Percentiles rank a stretch among this genome's conserved stretches.
These are phyloP conservation scores for Venustoraphidia nigricollis DNA, from an alignment of 2,888 invertebrate species.

Conservation along the genomic window DNA sequence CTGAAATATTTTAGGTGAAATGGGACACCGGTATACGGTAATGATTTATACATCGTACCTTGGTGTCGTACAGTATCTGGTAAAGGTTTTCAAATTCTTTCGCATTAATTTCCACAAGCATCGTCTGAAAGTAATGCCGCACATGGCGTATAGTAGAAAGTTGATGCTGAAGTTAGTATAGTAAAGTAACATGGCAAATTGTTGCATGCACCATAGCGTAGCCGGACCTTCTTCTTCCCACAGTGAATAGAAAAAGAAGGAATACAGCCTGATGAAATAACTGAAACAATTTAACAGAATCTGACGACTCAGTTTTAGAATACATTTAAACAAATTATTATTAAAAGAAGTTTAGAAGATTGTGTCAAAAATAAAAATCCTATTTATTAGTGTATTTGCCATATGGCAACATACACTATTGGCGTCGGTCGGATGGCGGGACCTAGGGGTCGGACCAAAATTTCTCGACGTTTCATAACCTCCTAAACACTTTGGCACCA, in stretches of 20 bases:
- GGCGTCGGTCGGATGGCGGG: too few relatives aligned
- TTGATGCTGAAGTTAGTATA: constrained; percentile 51
- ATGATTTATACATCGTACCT: constrained; percentile 3
- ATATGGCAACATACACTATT: too few relatives aligned
- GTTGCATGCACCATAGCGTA: constrained; percentile 35
- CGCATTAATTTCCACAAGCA: constrained; percentile 35
- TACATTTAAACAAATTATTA: too few relatives aligned
- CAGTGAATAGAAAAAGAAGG: constrained; percentile 32
- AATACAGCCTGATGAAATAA: constrained; percentile 35
- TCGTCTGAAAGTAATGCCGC: constrained; percentile 39
- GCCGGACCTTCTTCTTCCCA: constrained; percentile 27
- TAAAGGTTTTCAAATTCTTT: constrained; percentile 27
- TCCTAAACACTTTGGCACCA: too few relatives aligned
- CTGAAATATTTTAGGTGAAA: too few relatives aligned
- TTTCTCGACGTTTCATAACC: too few relatives aligned
- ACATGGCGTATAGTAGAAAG: constrained; percentile 45
- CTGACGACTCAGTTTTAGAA: too few relatives aligned
- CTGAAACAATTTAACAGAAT: constrained; percentile 23
- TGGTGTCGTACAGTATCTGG: constrained; percentile 15
- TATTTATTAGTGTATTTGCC: too few relatives aligned
- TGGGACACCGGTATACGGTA: too few relatives aligned
- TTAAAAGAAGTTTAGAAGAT: too few relatives aligned
- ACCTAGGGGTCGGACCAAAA: too few relatives aligned
- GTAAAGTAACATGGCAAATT: constrained; percentile 43
- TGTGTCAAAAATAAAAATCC: too few relatives aligned